Base-by-base conservation (phyloP, 2,113 vertebrate genomes). In the Nothobranchius kuhntae region DNA sequence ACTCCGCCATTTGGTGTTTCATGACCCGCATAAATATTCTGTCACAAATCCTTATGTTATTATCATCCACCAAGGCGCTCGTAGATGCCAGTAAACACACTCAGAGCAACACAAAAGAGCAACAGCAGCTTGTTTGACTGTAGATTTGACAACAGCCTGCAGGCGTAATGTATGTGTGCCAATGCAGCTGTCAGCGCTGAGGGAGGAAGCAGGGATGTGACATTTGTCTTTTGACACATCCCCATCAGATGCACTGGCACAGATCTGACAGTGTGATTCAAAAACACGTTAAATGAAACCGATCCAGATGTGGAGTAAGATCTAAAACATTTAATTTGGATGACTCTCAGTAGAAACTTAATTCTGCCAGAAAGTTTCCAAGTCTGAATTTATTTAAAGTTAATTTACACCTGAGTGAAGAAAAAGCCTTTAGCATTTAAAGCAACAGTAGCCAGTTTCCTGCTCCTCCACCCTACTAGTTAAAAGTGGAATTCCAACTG, bases 41-140 rank as follows among this genome's bases (percentile, higher is more conserved):
- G 83, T 82, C 85, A 85, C 80, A 60, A 83, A 90, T 89, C 85
- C 83, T 85, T 89, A 87, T 86, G 85, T 78, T 85, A 73, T 80
- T 85, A 89, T 86, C 70, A 71, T 83, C 77, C 59, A 71, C 48
- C 61, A 53, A 67, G 50, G 77, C 75, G 61, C 68, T 80, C 70
- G 71, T 62, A 65, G 73, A 71, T 13, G 46, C 76, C 63, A 56
- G 55, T 51, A 68, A 68, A 78, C 59, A 81, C 61, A 54, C 65
- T 46, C 46, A 46, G 35, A 73, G 64, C 54, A 58, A 69, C 51
- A 60, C 45, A 78, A 78, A 72, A 53, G 42, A 68, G 58, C 65
- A 71, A 45, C 70, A 63, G 60, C 61, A 65, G 55, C 50, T 60
- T 84, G 74, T 77, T 61, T 52, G 54, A 71, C 70, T 75, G 75